Percentiles rank a stretch among this genome's conserved stretches.
phyloP scores from a whole-genome alignment of 1,140 invertebrate genomes.

The Pristionchus pacificus region DNA sequence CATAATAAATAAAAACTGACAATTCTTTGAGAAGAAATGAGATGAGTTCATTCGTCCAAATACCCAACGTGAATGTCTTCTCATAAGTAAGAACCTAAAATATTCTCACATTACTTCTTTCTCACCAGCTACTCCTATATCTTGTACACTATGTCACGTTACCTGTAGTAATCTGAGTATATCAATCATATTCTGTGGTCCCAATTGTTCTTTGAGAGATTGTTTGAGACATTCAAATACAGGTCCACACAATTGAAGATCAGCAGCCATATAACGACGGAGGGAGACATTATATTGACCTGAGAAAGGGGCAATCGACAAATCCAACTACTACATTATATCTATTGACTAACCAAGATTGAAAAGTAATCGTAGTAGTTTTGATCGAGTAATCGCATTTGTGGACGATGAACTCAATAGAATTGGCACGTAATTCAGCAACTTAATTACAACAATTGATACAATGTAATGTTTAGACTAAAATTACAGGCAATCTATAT shows the following conservation, averaged over 20 bases:
- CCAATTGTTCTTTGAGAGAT: constrained; percentile 29
- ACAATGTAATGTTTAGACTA: too few relatives aligned
- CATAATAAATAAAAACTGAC: constrained; percentile 9
- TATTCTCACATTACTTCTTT: background rate
- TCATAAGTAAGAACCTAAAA: constrained; percentile 35
- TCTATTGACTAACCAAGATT: constrained; percentile 2
- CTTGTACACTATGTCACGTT: background rate
- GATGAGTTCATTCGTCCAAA: constrained; percentile 33
- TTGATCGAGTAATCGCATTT: background rate
- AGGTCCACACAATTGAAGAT: constrained; percentile 18
- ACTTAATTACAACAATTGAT: too few relatives aligned
- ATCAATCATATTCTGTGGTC: constrained; percentile 37
- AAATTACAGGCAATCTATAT: too few relatives aligned
- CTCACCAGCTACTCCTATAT: background rate
- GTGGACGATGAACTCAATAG: background rate
- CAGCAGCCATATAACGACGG: constrained; percentile 22
- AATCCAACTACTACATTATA: background rate
- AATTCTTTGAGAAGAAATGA: constrained; percentile 31
- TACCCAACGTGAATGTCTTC: constrained; percentile 24
- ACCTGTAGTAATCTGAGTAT: constrained; percentile 37
- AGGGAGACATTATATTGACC: constrained; percentile 24
- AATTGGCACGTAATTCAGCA: background rate
- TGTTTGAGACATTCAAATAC: constrained; percentile 28
- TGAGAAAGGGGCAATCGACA: background rate
- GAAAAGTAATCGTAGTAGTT: constrained; percentile 1